Conservation (phyloP, 2,888 invertebrate genomes). For the Dromius quadrimaculatus region DNA sequence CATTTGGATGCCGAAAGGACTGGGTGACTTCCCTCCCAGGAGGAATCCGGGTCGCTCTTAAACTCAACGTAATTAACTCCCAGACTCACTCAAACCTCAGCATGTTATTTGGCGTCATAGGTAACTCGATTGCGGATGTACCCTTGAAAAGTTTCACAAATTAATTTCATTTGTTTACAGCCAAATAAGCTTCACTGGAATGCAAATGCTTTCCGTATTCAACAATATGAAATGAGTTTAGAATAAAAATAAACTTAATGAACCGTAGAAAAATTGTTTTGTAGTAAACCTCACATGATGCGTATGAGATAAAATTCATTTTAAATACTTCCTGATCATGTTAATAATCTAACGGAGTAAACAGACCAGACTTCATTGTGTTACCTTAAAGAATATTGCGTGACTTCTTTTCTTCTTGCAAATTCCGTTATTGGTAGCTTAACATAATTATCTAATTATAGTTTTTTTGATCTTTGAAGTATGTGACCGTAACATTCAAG, state of each 20-base stretch:
- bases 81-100: slow-evolving; percentile 37
- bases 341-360: slow-evolving; percentile 37
- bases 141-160: not conserved
- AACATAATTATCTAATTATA: slow-evolving; percentile 36
- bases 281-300: too few species aligned
- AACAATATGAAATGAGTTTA: not conserved
- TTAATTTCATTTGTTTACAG: slow-evolving; percentile 29
- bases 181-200: slow-evolving; percentile 1
- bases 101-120: slow-evolving; percentile 42
- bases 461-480: slow-evolving; percentile 11
- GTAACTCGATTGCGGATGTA: slow-evolving; percentile 11
- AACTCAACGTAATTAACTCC: slow-evolving; percentile 51
- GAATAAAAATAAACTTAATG: not conserved
- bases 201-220: slow-evolving; percentile 8
- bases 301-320: slow-evolving; percentile 10
- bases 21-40: slow-evolving; percentile 49
- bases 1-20: slow-evolving; percentile 32
- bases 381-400: slow-evolving; percentile 15
- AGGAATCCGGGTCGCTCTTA: slow-evolving; percentile 36
- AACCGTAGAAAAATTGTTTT: too few species aligned
- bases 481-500: too few species aligned
- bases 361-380: not conserved
- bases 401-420: slow-evolving; percentile 25
- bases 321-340: slow-evolving; percentile 38
- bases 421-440: slow-evolving; percentile 32